These are phyloP conservation scores for Apotomis betuletana DNA, from an alignment of 2,888 invertebrate species.

Conservation along the genomic window DNA sequence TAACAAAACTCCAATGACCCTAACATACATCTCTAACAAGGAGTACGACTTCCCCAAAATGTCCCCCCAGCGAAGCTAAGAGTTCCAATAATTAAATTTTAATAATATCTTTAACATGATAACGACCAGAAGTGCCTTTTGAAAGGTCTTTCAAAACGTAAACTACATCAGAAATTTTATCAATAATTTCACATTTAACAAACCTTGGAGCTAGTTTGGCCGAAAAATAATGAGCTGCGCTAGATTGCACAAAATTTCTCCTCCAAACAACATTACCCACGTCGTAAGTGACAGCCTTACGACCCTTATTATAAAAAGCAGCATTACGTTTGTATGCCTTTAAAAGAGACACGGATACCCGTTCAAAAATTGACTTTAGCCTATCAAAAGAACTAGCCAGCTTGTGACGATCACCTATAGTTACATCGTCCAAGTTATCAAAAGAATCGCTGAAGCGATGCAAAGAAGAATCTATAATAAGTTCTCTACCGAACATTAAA, in stretches of 20 bases:
- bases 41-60: not conserved
- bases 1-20: not conserved
- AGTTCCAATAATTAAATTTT: conserved; percentile 18
- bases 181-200: conserved; percentile 20
- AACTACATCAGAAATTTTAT: conserved; percentile 27
- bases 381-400: no score
- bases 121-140: conserved; percentile 21
- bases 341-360: no score
- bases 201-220: conserved; percentile 30
- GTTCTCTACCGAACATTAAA: no score
- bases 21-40: conserved; percentile 1
- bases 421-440: no score
- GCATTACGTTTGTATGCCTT: conserved; percentile 9
- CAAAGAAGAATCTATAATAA: no score
- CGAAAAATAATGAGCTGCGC: conserved; percentile 22
- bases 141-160: conserved; percentile 24
- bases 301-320: conserved; percentile 16
- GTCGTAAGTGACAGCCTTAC: conserved; percentile 9
- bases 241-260: conserved; percentile 24
- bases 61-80: not conserved
- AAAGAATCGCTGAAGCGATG: no score
- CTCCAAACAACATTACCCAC: conserved; percentile 33
- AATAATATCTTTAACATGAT: conserved; percentile 26
- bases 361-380: no score
- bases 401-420: no score